Percentiles rank a stretch among this genome's conserved stretches.
These are phyloP conservation scores for Diachasma alloeum DNA, from an alignment of 1,140 invertebrate species.

Conservation along the genomic window DNA sequence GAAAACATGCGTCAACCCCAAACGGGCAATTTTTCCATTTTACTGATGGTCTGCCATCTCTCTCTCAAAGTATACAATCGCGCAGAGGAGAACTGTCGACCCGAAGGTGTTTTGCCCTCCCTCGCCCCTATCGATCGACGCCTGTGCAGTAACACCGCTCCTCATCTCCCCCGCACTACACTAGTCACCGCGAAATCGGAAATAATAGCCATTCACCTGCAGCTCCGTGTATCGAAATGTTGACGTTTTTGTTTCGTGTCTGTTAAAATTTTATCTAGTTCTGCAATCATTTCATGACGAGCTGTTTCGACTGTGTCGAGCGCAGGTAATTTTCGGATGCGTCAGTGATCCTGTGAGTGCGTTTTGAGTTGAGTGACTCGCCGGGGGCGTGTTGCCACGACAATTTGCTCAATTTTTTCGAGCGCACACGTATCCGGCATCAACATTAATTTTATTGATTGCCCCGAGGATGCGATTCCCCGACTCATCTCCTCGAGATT, in stretches of 20 bases:
- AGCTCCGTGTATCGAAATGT: constrained; percentile 9
- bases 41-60: too few relatives aligned
- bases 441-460: neutral
- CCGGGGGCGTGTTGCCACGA: neutral
- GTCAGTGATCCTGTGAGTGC: neutral
- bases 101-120: constrained; percentile 25
- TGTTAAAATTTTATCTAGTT: too few relatives aligned
- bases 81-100: constrained; percentile 2
- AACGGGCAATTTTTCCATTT: too few relatives aligned
- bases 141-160: constrained; percentile 44
- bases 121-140: constrained; percentile 51
- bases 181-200: constrained; percentile 34
- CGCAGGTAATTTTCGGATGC: too few relatives aligned
- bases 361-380: neutral
- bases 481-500: neutral
- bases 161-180: constrained; percentile 25
- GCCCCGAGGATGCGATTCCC: neutral
- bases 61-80: too few relatives aligned
- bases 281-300: too few relatives aligned
- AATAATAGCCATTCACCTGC: constrained; percentile 41
- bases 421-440: neutral
- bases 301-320: too few relatives aligned
- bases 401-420: neutral
- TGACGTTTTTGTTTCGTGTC: neutral
- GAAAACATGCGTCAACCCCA: too few relatives aligned